phyloP scores from a whole-genome alignment of 1,140 invertebrate species.

The Patella vulgata region DNA sequence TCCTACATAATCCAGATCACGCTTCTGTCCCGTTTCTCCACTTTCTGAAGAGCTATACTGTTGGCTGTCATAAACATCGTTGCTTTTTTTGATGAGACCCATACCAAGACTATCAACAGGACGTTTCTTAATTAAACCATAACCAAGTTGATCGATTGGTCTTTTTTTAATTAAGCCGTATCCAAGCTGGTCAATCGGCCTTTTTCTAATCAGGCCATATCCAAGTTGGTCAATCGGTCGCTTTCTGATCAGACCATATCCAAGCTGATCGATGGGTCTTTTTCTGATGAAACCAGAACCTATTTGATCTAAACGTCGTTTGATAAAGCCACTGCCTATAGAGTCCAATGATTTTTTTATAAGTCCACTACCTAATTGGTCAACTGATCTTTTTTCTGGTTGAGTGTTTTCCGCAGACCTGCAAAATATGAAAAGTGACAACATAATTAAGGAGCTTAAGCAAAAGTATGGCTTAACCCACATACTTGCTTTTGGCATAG shows the following conservation, averaged over 20 bases:
- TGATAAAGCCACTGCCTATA: conserved; percentile 7
- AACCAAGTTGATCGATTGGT: conserved; percentile 4
- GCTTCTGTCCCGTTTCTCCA: not conserved
- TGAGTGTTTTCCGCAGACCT: too few relatives aligned
- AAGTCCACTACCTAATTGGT: conserved; percentile 6
- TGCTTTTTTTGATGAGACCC: conserved; percentile 7
- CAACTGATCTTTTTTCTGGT: conserved; percentile 1
- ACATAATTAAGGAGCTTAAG: too few relatives aligned
- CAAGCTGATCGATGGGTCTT: conserved; percentile 2
- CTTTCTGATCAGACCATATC: conserved; percentile 16
- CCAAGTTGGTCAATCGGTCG: conserved; percentile 17
- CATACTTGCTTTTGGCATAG: too few relatives aligned
- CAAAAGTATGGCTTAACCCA: too few relatives aligned
- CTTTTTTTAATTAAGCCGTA: conserved; percentile 10
- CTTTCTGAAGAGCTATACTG: not conserved
- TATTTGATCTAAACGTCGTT: not conserved
- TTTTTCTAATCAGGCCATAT: conserved; percentile 6
- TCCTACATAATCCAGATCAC: conserved; percentile 1
- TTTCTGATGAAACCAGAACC: conserved; percentile 13
- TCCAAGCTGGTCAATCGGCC: not conserved
- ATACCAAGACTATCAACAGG: conserved; percentile 12
- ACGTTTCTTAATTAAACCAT: conserved; percentile 14
- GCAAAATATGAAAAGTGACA: too few relatives aligned
- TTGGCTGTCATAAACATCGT: too few relatives aligned
- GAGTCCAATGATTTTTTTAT: conserved; percentile 4